Evolutionary conservation across 23 tunicate species (phyloP).

Genomic region (Ciona savignyi): DNA sequence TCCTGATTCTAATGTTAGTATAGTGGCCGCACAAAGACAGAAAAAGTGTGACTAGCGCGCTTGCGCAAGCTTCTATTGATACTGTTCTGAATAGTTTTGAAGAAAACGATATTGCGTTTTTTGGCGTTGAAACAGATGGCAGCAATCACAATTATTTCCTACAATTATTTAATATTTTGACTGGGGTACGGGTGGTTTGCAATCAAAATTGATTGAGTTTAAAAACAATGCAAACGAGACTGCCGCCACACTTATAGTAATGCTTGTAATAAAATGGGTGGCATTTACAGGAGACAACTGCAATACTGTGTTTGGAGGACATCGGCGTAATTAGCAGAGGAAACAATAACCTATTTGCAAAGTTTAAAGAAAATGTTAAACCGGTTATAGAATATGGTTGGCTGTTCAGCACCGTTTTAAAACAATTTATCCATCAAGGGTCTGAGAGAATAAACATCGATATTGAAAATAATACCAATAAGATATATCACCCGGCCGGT

Average conservation of each 20-base stretch:
- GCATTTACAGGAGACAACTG: constrained; percentile 43
- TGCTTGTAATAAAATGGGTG: too few relatives aligned
- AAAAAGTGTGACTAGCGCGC: too few relatives aligned
- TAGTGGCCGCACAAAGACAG: constrained; percentile 20
- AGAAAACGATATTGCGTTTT: too few relatives aligned
- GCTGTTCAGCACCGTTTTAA: constrained; percentile 25
- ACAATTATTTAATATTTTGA: too few relatives aligned
- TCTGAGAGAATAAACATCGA: too few relatives aligned
- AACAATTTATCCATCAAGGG: constrained; percentile 12
- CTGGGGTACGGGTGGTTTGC: constrained; percentile 28
- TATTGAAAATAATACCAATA: too few relatives aligned
- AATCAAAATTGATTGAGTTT: constrained; percentile 28
- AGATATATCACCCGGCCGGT: too few relatives aligned
- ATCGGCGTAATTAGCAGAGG: constrained; percentile 36
- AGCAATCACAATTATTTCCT: constrained; percentile 29
- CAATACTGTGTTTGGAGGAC: constrained; percentile 33
- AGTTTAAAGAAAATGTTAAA: constrained; percentile 22
- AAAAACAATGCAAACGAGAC: constrained; percentile 32
- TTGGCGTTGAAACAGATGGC: too few relatives aligned
- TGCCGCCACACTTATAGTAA: constrained; percentile 30
- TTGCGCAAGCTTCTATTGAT: constrained; percentile 19
- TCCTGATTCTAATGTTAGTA: constrained; percentile 13
- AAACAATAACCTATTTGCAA: constrained; percentile 24
- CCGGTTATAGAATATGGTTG: constrained; percentile 15
- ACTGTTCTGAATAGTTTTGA: too few relatives aligned